Conservation (phyloP, 2,888 invertebrate species). For the Drosophila paramelanica region DNA sequence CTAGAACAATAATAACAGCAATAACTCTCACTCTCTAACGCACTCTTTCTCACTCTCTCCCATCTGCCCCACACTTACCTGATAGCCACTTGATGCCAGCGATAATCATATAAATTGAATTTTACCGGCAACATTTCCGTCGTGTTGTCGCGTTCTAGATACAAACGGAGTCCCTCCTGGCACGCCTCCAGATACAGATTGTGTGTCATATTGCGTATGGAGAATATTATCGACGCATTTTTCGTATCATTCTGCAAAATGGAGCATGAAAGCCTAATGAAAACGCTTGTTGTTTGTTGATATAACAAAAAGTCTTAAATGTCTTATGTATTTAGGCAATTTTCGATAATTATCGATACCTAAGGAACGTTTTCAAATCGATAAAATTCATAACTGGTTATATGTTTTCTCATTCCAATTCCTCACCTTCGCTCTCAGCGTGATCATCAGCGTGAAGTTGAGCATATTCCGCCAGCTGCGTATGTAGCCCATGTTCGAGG, state of each 20-base stretch:
- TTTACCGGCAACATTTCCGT: constrained; percentile 85
- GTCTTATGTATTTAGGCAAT: too few relatives aligned
- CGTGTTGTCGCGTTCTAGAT: constrained; percentile 84
- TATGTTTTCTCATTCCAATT: neutral
- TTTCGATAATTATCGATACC: too few relatives aligned
- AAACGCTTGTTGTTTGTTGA: neutral
- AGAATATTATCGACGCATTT: constrained; percentile 83
- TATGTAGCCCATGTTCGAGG: constrained; percentile 82
- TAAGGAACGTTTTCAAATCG: too few relatives aligned
- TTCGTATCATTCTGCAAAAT: constrained; percentile 67
- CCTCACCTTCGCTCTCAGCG: constrained; percentile 83
- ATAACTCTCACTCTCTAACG: neutral
- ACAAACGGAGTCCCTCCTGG: constrained; percentile 83
- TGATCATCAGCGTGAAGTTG: constrained; percentile 84
- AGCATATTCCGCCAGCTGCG: constrained; percentile 82
- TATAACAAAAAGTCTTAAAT: too few relatives aligned
- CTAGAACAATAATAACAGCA: constrained; percentile 18
- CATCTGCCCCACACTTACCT: constrained; percentile 75
- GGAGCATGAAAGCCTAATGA: neutral
- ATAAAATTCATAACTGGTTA: too few relatives aligned
- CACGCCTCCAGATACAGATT: constrained; percentile 84
- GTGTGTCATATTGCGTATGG: constrained; percentile 83
- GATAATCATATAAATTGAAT: constrained; percentile 85
- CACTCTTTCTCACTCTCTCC: neutral
- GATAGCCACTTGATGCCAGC: constrained; percentile 85